Evolutionary conservation across 2,888 invertebrate genomes (phyloP), one percentile per base, ranked within the genome.

Genomic region (Stenolophus ochropezus): DNA sequence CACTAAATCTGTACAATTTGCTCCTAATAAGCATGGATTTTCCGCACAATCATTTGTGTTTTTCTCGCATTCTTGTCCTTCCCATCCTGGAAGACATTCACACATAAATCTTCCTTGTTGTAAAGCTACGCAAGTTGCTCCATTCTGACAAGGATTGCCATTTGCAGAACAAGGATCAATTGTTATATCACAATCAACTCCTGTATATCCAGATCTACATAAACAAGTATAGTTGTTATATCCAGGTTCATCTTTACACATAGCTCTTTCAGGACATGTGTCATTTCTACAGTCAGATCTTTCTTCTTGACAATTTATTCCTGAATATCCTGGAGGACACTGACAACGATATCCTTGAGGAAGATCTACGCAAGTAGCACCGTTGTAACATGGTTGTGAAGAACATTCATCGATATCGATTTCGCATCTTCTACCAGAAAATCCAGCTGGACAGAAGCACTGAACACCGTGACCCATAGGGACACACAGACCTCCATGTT

Each of bases 81-180:
- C 97, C 98, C 99, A 99, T 51, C 99, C 99, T 18, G 97, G 95
- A 77, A 96, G 91, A 88, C 99, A 99, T 88, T 97, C 96, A 88
- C 99, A 99, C 88, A 96, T 95, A 89, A 95, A 98, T 84, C 97
- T 92, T 8, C 97, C 97, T 91, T 97, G 97, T 88, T 96, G 96
- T 82, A 97, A 92, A 58, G 96, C 97, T 83, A 96, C 92, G 86
- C 98, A 98, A 51, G 94, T 94, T 2, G 96, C 98, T 2, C 96
- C 96, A 87, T 98, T 97, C 71, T 93, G 93, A 88, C 98, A 98
- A 6, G 97, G 97, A 87, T 96, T 97, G 81, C 96, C 96, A 86
- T 94, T 96, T 0, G 95, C 94, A 0, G 96, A 94, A 87, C 97
- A 97, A 0, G 97, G 97, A 90, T 97, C 96, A 85, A 97, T 96